Evolutionary conservation across 2,888 invertebrate genomes (phyloP), one percentile per base, ranked within the genome.

Genomic region (Mythimna albipuncta): DNA sequence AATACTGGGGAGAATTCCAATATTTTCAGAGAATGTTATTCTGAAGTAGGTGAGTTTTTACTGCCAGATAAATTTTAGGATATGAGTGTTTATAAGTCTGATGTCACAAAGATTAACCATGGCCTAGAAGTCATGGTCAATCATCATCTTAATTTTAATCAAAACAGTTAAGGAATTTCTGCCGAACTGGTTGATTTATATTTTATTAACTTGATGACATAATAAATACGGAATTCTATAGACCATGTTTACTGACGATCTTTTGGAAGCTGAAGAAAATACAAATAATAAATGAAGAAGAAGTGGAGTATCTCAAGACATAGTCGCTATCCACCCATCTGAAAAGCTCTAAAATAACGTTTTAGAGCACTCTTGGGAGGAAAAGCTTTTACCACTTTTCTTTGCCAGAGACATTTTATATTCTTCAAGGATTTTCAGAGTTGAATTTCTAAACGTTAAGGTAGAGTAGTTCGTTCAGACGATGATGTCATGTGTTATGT

Each of bases 401-500:
- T 65, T 74, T 21, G 50, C 57, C 10, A 16, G 32, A 41, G 61
- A 32, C 38, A 69, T 76, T 76, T 77, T 77, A 63, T 75, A 54
- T 74, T 54, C 58, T 58, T 64, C n/a, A 35, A 67, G 26, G 21
- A 67, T 79, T 79, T 66, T 64, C n/a, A 47, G 55, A 32, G 54
- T 55, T 21, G 55, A 77, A 66, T 80, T 73, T 69, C 72, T 66
- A 67, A 35, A 64, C 21, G 44, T 70, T 70, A 38, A 54, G 41
- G 67, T 72, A 65, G 66, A 70, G 55, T 50, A 41, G 44, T 67
- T 52, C 41, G 62, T 26, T 52, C 52, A 72, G 72, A 59, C 69
- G 62, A 55, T 86, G 86, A 86, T 79, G 82, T 86, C 85, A 86
- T 80, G 35, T 64, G 69, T 82, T 82, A 69, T 77, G 72, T 80